These are phyloP conservation scores for Trissonchulus latispiculum DNA, from an alignment of 2,888 invertebrate genomes.

Conservation along the genomic window DNA sequence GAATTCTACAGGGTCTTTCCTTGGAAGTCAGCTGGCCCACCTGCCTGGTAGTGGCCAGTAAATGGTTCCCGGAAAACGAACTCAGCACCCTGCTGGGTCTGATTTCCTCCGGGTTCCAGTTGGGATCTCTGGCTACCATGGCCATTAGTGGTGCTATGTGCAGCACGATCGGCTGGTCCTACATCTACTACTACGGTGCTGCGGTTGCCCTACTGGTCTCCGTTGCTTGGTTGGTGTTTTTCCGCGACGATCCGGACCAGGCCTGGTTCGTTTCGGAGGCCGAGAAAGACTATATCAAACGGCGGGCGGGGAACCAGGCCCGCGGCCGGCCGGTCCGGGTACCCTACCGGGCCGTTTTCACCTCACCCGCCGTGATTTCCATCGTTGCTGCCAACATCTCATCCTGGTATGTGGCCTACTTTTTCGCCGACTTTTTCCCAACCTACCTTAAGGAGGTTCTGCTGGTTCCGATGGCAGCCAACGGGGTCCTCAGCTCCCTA, in stretches of 20 bases:
- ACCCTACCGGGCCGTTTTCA: neutral
- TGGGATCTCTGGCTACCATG: neutral
- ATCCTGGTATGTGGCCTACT: neutral
- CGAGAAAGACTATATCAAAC: neutral
- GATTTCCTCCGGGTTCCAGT: neutral
- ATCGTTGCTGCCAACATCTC: neutral
- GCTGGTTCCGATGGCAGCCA: neutral
- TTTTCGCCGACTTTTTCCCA: neutral
- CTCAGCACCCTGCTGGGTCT: neutral
- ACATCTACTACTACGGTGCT: constrained; percentile 6
- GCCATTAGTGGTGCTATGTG: neutral
- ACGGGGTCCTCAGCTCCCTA: neutral
- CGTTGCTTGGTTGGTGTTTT: constrained; percentile 7
- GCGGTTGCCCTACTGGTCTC: neutral
- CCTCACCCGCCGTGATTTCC: neutral
- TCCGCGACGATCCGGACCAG: neutral
- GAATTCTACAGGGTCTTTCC: neutral
- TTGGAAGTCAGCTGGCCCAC: constrained; percentile 6
- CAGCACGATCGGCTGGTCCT: constrained; percentile 3
- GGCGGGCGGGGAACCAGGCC: neutral
- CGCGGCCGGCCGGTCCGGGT: neutral
- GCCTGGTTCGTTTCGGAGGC: neutral
- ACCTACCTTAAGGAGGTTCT: constrained; percentile 6
- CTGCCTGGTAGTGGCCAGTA: neutral
- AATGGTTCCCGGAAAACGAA: neutral